These are phyloP conservation scores for Camarhynchus parvulus DNA, from an alignment of 2,113 vertebrate species.

Conservation along the genomic window DNA sequence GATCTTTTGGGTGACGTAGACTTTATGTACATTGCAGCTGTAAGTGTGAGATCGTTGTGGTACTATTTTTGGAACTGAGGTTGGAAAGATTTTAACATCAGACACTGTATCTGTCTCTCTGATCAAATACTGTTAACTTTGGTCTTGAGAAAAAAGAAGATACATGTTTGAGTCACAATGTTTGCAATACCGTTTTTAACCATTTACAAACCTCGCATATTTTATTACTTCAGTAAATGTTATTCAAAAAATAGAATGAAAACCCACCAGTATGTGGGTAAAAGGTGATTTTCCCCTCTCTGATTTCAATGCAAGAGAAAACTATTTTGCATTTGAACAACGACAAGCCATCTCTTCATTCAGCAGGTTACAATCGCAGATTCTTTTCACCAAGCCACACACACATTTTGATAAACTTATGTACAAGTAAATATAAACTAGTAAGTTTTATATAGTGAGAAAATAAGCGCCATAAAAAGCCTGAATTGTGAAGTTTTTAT, in stretches of 20 bases:
- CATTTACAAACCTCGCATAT: background rate
- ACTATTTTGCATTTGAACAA: background rate
- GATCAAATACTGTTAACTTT: constrained; percentile 19
- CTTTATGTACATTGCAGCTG: background rate
- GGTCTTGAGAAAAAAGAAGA: background rate
- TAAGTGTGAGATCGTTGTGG: background rate
- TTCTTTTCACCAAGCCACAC: background rate
- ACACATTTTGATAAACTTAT: background rate
- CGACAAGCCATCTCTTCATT: background rate
- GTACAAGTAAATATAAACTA: background rate
- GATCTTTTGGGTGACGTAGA: background rate
- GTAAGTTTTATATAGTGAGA: background rate
- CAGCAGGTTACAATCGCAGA: background rate
- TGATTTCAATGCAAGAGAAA: background rate
- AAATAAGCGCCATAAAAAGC: background rate
- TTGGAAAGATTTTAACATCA: constrained; percentile 50
- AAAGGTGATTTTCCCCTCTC: background rate
- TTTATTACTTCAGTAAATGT: background rate
- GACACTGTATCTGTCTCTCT: background rate
- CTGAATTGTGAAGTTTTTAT: background rate
- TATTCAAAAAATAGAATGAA: background rate
- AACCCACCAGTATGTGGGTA: background rate
- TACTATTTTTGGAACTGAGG: constrained; percentile 34
- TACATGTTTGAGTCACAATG: background rate
- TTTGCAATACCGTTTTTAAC: background rate